Base-by-base conservation (phyloP, 92 coral and sea anemone genomes). In the Parazoanthus darwini region DNA sequence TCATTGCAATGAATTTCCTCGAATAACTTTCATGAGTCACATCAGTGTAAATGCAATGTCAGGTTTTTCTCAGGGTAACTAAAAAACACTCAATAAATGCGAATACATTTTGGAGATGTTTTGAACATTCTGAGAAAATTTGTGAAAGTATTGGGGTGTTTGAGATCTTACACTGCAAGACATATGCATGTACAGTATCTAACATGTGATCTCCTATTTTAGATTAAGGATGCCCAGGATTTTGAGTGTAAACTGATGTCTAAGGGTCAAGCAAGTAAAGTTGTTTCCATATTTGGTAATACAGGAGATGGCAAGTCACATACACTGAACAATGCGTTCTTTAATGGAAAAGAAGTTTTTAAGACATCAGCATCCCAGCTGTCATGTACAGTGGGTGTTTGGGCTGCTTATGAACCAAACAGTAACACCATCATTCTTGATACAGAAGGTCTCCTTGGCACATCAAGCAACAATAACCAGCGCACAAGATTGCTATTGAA, bases 221-320 rank as follows among this genome's bases (percentile, higher is more conserved):
- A 97, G 99, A 96, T 97, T 35, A 92, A 80, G 71, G 93, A 81
- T 77, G 85, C 91, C 22, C 94, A 95, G 35, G 97, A 97, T 77
- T 91, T 97, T 75, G 89, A 88, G 26, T 38, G 90, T 54, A 92
- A 79, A 88, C 96, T 97, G 46, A 89, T 85, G 3, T 93, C 93
- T 37, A 85, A 76, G 26, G 98, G 92, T 20, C 93, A 95, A 54
- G 85, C 94, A 56, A 90, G 94, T 86, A 97, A 95, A 91, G 96
- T 97, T 13, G 94, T 97, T 37, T 97, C 98, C 6, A 95, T 97
- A 92, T 97, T 97, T 97, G 99, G 99, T 3, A 97, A 97, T 51
- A 97, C 99, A 8, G 99, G 99, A 38, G 99, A 97, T 93, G 99
- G 99, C 23, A 97, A 97, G 74, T 97, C 99, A 8, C 93, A 97